phyloP scores from a whole-genome alignment of 2,797 vertebrate species.

The Botia kubotai region DNA sequence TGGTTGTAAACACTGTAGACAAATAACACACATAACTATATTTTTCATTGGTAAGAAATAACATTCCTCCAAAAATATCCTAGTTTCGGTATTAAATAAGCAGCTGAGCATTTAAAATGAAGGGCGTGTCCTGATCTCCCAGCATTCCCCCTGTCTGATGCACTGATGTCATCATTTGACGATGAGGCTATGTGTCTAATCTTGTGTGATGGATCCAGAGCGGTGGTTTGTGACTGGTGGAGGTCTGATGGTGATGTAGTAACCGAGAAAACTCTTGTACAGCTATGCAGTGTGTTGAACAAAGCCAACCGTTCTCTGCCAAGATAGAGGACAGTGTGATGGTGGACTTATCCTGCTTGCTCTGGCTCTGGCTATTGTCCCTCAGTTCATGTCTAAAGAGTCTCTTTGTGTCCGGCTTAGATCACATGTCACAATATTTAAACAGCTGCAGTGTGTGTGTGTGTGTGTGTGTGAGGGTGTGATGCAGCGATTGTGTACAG shows the following conservation, averaged over 20 bases:
- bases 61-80: neutral
- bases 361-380: conserved; percentile 56
- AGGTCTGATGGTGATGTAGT: conserved; percentile 30
- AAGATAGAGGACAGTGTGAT: conserved; percentile 43
- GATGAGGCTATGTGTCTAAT: conserved; percentile 16
- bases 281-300: conserved; percentile 17
- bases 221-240: conserved; percentile 21
- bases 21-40: neutral
- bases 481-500: conserved; percentile 32
- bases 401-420: conserved; percentile 54
- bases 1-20: neutral
- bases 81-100: neutral
- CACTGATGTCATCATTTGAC: conserved; percentile 17
- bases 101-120: conserved; percentile 27
- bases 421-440: conserved; percentile 65
- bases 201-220: conserved; percentile 16
- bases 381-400: conserved; percentile 47
- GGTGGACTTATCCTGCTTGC: conserved; percentile 47
- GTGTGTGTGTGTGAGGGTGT: conserved; percentile 47
- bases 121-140: conserved; percentile 24
- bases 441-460: conserved; percentile 59
- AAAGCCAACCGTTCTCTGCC: conserved; percentile 47
- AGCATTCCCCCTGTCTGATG: conserved; percentile 20
- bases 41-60: neutral
- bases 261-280: conserved; percentile 34